A percentile compares a stretch with the other conserved stretches of the same genome.
These are phyloP conservation scores for Rhynchomys soricoides DNA, from an alignment of 2,113 vertebrate genomes.

Conservation along the genomic window DNA sequence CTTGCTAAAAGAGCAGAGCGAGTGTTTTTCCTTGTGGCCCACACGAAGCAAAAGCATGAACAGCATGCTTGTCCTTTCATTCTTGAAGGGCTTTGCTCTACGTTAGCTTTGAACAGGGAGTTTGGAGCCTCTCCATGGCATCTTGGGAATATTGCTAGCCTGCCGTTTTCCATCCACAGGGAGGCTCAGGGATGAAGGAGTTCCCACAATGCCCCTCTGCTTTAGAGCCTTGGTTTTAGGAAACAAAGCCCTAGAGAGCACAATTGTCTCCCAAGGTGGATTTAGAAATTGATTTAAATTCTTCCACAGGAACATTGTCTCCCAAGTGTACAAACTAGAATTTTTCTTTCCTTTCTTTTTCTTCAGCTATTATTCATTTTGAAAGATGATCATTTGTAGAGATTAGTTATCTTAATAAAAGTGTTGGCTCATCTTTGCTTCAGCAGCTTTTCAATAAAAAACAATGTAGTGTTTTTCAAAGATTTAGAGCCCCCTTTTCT, in stretches of 20 bases:
- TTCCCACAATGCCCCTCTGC: not conserved
- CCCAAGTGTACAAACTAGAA: not conserved
- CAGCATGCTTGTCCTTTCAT: not conserved
- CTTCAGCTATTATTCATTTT: not conserved
- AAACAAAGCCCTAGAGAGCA: slow-evolving; percentile 29
- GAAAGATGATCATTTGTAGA: slow-evolving; percentile 38
- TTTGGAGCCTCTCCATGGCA: slow-evolving; percentile 25
- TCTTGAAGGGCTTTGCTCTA: slow-evolving; percentile 43
- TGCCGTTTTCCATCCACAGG: slow-evolving; percentile 23
- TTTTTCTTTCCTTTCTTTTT: slow-evolving; percentile 24
- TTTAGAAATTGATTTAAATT: slow-evolving; percentile 49
- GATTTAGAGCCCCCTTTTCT: not conserved
- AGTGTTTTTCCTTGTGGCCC: slow-evolving; percentile 56
- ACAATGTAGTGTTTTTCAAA: slow-evolving; percentile 13
- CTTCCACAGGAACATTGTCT: slow-evolving; percentile 41
- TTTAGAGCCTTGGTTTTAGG: slow-evolving; percentile 53
- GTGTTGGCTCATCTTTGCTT: slow-evolving; percentile 41
- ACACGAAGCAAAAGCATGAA: slow-evolving; percentile 6
- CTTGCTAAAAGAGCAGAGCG: slow-evolving; percentile 65
- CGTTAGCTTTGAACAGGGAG: slow-evolving; percentile 26
- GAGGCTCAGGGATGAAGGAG: not conserved
- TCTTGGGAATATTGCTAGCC: slow-evolving; percentile 60
- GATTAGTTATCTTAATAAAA: slow-evolving; percentile 44
- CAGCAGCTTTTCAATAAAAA: slow-evolving; percentile 36
- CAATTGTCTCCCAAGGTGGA: slow-evolving; percentile 13